Percentiles rank a stretch among this genome's conserved stretches.
phyloP scores from a whole-genome alignment of 1,140 invertebrate species.

The Chrysoperla carnea region DNA sequence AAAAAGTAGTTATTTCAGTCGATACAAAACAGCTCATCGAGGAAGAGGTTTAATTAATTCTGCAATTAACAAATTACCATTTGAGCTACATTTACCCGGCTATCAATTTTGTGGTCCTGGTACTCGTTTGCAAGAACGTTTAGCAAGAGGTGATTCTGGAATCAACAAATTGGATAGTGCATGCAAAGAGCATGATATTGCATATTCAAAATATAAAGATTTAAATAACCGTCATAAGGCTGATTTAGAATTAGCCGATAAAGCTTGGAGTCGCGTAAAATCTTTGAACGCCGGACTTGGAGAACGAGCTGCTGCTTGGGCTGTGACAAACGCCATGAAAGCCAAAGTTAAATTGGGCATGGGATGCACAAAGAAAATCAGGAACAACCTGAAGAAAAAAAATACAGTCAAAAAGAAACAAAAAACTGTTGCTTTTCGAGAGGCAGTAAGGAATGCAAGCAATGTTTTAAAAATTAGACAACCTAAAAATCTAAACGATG shows the following conservation, averaged over 20 bases:
- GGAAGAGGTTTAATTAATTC: conserved; percentile 5
- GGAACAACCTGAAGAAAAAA: conserved; percentile 1
- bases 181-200: conserved; percentile 26
- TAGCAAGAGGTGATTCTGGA: conserved; percentile 21
- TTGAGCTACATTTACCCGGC: conserved; percentile 25
- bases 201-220: conserved; percentile 18
- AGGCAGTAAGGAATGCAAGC: conserved; percentile 1
- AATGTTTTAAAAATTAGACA: conserved; percentile 6
- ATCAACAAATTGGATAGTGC: conserved; percentile 24
- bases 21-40: no score
- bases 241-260: conserved; percentile 17
- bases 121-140: conserved; percentile 24
- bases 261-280: conserved; percentile 19
- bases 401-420: not conserved
- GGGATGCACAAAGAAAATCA: conserved; percentile 8
- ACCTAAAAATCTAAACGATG: not conserved
- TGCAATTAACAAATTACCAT: conserved; percentile 21
- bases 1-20: no score
- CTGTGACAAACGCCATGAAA: conserved; percentile 17
- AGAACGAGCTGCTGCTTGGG: conserved; percentile 14
- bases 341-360: conserved; percentile 16
- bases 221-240: conserved; percentile 17
- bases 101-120: conserved; percentile 27
- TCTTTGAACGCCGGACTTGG: conserved; percentile 16
- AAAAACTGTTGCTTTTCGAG: conserved; percentile 1